Evolutionary conservation across 2,797 vertebrate genomes (phyloP).

Genomic region (Alca torda): DNA sequence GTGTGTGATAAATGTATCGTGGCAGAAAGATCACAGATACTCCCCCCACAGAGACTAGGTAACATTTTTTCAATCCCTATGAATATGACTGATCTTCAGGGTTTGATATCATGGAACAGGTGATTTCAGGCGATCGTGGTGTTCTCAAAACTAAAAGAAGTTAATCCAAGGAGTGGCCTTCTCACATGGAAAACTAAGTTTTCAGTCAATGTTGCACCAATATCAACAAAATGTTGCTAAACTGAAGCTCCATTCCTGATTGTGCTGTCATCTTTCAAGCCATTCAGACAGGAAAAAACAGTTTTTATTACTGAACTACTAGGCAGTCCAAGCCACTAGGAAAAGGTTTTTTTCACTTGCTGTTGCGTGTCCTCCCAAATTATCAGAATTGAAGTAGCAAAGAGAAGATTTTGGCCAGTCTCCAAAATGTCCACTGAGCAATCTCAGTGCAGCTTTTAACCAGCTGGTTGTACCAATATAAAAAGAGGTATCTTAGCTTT

Average conservation of each 20-base stretch:
- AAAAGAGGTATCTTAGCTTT: neutral
- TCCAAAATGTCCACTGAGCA: neutral
- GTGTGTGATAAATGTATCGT: no score
- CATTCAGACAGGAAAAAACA: neutral
- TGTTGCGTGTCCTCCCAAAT: neutral
- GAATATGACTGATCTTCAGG: neutral
- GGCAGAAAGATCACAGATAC: neutral
- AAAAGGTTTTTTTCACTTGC: neutral
- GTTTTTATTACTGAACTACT: neutral
- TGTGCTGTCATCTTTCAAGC: neutral
- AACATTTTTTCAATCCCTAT: neutral
- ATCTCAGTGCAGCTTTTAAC: neutral
- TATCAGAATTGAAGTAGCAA: neutral
- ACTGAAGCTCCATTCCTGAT: neutral
- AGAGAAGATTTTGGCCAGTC: neutral
- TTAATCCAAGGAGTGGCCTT: neutral
- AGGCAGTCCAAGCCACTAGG: neutral
- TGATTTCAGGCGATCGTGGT: neutral
- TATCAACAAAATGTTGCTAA: neutral
- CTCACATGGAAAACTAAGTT: neutral
- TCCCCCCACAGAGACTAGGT: neutral
- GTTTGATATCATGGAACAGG: neutral
- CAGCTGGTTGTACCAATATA: accelerated
- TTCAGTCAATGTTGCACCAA: neutral
- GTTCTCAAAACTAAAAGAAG: neutral